Conservation (phyloP, 2,797 vertebrate genomes). For the Falco biarmicus region DNA sequence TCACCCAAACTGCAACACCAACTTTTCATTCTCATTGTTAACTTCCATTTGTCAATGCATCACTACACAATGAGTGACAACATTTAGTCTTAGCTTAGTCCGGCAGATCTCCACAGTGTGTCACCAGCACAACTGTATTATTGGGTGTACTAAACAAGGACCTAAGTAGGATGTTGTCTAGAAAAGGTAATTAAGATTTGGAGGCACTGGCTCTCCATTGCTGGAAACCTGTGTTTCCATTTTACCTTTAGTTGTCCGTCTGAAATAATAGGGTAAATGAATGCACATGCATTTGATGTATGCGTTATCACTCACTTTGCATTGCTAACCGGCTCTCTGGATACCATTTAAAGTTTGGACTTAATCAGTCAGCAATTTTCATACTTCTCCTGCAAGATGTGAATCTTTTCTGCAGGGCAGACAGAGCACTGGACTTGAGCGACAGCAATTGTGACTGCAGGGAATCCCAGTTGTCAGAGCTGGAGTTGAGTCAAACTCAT, state of each 20-base stretch:
- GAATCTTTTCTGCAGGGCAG: conserved; percentile 79
- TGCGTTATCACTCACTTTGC: conserved; percentile 85
- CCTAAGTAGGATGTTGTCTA: neutral
- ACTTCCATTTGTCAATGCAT: neutral
- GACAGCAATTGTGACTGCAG: conserved; percentile 79
- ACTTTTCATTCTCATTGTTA: neutral
- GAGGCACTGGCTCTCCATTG: neutral
- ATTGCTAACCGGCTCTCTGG: conserved; percentile 86
- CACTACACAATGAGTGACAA: neutral
- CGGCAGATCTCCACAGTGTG: neutral
- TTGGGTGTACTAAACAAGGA: neutral
- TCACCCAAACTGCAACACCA: neutral
- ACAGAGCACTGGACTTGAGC: conserved; percentile 57
- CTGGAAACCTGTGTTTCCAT: neutral
- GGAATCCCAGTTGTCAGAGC: conserved; percentile 79
- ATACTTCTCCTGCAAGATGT: conserved; percentile 81
- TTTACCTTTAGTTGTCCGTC: neutral
- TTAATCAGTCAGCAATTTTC: conserved; percentile 89
- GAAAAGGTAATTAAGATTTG: neutral
- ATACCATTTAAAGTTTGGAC: conserved; percentile 87
- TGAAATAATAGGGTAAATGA: conserved; percentile 39
- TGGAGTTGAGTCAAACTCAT: conserved; percentile 73
- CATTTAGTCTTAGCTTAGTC: neutral
- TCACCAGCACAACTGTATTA: neutral
- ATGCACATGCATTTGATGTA: conserved; percentile 71